A percentile compares a stretch with the other conserved stretches of the same genome.
Evolutionary conservation across 2,888 invertebrate species (phyloP).

Genomic region (Sympetrum striolatum): DNA sequence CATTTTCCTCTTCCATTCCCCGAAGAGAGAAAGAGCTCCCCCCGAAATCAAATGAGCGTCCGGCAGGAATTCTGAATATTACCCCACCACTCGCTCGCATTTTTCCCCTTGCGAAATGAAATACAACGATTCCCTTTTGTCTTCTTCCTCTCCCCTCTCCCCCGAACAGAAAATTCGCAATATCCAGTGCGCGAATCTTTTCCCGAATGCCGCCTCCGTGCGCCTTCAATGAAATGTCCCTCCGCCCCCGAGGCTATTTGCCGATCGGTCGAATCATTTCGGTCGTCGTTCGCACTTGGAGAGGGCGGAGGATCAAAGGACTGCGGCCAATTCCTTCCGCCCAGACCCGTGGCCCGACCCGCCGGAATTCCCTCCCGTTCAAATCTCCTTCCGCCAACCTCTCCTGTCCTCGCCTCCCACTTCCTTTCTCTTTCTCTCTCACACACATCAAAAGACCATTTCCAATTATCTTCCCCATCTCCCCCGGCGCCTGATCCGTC

Average conservation of each 20-base stretch:
- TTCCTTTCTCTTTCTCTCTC: neutral
- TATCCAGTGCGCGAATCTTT: neutral
- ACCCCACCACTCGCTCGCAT: too few species aligned
- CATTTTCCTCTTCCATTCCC: too few species aligned
- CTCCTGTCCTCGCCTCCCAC: neutral
- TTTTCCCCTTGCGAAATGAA: neutral
- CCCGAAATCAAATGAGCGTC: neutral
- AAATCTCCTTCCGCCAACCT: neutral
- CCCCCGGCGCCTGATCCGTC: neutral
- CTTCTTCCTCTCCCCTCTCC: neutral
- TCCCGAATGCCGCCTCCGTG: neutral
- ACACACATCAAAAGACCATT: neutral
- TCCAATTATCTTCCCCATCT: neutral
- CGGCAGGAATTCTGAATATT: too few species aligned
- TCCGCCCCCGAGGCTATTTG: neutral
- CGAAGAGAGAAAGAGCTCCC: neutral
- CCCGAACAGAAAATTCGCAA: neutral
- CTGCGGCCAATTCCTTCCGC: neutral
- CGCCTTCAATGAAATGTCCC: neutral
- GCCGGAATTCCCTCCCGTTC: neutral
- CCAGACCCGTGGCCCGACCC: neutral
- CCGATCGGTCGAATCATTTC: neutral
- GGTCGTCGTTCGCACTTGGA: neutral
- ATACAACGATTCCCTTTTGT: neutral
- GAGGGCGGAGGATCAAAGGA: neutral